Evolutionary conservation across 2,797 vertebrate species (phyloP).

Genomic region (Choloepus didactylus): DNA sequence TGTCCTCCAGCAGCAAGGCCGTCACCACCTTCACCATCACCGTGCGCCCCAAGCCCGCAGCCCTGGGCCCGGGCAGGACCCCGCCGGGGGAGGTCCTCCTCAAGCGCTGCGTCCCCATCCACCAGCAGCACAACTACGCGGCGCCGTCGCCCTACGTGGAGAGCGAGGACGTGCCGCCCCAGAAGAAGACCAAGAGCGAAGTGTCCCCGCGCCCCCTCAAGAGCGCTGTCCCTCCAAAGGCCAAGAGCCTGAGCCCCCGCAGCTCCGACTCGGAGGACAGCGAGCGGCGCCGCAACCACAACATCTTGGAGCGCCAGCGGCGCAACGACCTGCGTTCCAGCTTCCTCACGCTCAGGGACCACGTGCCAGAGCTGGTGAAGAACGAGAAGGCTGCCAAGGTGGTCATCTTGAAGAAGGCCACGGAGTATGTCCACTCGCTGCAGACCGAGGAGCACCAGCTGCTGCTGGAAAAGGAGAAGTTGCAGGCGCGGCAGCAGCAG

Average conservation of each 20-base stretch:
- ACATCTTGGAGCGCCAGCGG: conserved; percentile 97
- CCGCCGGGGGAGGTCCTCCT: conserved; percentile 93
- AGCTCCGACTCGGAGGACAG: conserved; percentile 98
- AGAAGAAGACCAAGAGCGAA: conserved; percentile 93
- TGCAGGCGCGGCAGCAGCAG: conserved; percentile 94
- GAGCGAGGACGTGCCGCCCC: conserved; percentile 92
- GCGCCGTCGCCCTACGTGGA: conserved; percentile 96
- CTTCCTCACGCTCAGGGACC: conserved; percentile 97
- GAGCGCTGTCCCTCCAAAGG: conserved; percentile 86
- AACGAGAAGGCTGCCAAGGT: conserved; percentile 99
- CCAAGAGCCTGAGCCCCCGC: conserved; percentile 91
- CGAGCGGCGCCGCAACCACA: conserved; percentile 98
- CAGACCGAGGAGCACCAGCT: conserved; percentile 94
- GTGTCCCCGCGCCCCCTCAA: conserved; percentile 88
- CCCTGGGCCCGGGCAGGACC: conserved; percentile 86
- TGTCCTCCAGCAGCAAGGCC: conserved; percentile 89
- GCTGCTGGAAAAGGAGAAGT: conserved; percentile 94
- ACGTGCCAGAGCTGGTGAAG: conserved; percentile 96
- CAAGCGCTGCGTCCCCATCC: conserved; percentile 94
- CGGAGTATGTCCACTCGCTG: conserved; percentile 95
- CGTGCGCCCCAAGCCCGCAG: conserved; percentile 90
- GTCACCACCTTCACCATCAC: conserved; percentile 93
- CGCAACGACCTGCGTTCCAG: conserved; percentile 98
- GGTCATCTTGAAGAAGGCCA: conserved; percentile 98
- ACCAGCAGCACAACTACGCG: conserved; percentile 99